A percentile compares a stretch with the other conserved stretches of the same genome.
Evolutionary conservation across 92 coral and sea anemone species (phyloP).

Genomic region (Paragorgia papillata): DNA sequence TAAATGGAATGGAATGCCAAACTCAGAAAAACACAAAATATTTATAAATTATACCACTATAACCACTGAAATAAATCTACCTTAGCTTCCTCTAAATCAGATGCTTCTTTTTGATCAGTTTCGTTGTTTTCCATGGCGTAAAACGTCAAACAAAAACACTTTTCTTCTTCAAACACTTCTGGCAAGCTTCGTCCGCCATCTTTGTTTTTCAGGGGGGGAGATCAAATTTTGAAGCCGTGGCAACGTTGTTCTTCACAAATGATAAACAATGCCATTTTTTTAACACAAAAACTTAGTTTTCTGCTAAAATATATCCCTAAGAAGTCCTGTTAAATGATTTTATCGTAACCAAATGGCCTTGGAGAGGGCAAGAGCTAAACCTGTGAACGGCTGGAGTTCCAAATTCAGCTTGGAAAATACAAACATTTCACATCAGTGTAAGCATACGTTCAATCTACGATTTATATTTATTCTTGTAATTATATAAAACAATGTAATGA

Average conservation of each 20-base stretch:
- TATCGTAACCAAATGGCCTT: background rate
- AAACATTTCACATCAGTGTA: conserved; percentile 76
- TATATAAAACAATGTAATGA: no score
- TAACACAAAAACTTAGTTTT: no score
- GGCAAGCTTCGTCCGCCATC: conserved; percentile 12
- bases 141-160: background rate
- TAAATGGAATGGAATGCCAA: background rate
- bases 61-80: conserved; percentile 5
- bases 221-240: background rate
- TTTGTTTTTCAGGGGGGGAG: background rate
- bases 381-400: conserved; percentile 73
- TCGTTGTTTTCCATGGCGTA: conserved; percentile 13
- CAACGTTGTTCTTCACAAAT: no score
- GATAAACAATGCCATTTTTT: no score
- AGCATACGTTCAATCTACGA: no score
- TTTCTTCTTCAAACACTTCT: background rate
- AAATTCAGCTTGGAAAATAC: conserved; percentile 75
- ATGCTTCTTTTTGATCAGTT: conserved; percentile 9
- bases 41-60: background rate
- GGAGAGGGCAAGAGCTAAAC: conserved; percentile 35
- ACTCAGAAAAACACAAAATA: background rate
- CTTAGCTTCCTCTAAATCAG: conserved; percentile 29
- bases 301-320: background rate
- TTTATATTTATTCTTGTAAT: no score
- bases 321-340: background rate